phyloP scores from a whole-genome alignment of 2,113 vertebrate species.

The Larimichthys crocea region DNA sequence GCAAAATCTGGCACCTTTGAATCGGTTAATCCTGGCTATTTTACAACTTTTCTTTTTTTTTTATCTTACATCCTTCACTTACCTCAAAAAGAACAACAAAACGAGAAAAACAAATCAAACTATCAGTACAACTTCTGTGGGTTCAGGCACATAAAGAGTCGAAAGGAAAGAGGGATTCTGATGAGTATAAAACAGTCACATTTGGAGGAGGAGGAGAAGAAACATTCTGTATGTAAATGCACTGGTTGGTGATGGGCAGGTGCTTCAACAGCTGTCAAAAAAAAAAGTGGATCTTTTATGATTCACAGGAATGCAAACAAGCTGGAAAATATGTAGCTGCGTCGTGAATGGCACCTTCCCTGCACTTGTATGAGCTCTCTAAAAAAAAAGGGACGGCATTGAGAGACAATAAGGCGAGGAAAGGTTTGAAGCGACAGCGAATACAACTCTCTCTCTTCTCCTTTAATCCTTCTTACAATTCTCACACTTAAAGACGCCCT shows the following conservation, averaged over 20 bases:
- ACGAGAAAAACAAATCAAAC: slow-evolving; percentile 43
- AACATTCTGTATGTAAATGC: slow-evolving; percentile 69
- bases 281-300: slow-evolving; percentile 33
- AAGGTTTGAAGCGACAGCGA: slow-evolving; percentile 36
- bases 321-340: slow-evolving; percentile 34
- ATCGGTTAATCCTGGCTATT: slow-evolving; percentile 84
- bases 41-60: slow-evolving; percentile 66
- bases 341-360: slow-evolving; percentile 47
- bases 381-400: slow-evolving; percentile 1
- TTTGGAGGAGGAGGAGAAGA: slow-evolving; percentile 42
- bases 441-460: slow-evolving; percentile 37
- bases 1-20: slow-evolving; percentile 86
- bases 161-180: slow-evolving; percentile 43
- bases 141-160: slow-evolving; percentile 81
- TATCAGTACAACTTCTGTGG: slow-evolving; percentile 76
- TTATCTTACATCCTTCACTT: slow-evolving; percentile 81
- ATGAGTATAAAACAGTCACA: slow-evolving; percentile 66
- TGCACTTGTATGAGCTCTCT: slow-evolving; percentile 18
- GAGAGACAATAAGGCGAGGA: slow-evolving; percentile 55
- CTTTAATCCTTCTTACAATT: slow-evolving; percentile 18
- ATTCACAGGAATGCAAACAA: slow-evolving; percentile 47
- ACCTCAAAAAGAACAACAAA: slow-evolving; percentile 71
- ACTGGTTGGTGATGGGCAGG: slow-evolving; percentile 63
- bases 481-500: slow-evolving; percentile 8
- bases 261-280: slow-evolving; percentile 19